Evolutionary conservation across 2,113 vertebrate species (phyloP).

Genomic region (Arenaria interpres): DNA sequence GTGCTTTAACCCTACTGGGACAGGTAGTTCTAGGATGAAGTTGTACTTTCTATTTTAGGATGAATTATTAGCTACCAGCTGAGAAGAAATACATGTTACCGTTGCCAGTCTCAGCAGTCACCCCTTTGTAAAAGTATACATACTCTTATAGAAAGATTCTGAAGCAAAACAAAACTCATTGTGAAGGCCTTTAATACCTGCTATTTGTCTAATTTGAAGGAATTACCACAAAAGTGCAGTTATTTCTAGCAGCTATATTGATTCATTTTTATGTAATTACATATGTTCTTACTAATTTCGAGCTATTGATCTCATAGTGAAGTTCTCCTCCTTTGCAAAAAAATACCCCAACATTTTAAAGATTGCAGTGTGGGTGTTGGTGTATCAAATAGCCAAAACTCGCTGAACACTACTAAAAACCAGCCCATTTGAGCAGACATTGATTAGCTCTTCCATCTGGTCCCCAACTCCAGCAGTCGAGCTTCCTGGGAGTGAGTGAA

Average conservation of each 20-base stretch:
- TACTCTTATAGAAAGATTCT: neutral
- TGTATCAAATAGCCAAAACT: neutral
- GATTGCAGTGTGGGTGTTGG: neutral
- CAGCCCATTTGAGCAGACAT: neutral
- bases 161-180: neutral
- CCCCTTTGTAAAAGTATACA: neutral
- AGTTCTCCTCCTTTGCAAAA: neutral
- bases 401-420: neutral
- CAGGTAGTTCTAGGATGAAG: neutral
- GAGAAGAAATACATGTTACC: neutral
- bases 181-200: neutral
- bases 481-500: neutral
- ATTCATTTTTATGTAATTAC: neutral
- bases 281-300: neutral
- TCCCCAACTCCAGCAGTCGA: neutral
- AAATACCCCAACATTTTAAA: neutral
- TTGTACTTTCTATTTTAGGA: neutral
- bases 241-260: neutral
- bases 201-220: neutral
- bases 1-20: neutral
- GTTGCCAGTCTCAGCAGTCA: neutral
- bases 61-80: neutral
- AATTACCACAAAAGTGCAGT: neutral
- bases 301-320: neutral
- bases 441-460: neutral